phyloP scores from a whole-genome alignment of 2,888 invertebrate species.

The Chorisops tibialis region DNA sequence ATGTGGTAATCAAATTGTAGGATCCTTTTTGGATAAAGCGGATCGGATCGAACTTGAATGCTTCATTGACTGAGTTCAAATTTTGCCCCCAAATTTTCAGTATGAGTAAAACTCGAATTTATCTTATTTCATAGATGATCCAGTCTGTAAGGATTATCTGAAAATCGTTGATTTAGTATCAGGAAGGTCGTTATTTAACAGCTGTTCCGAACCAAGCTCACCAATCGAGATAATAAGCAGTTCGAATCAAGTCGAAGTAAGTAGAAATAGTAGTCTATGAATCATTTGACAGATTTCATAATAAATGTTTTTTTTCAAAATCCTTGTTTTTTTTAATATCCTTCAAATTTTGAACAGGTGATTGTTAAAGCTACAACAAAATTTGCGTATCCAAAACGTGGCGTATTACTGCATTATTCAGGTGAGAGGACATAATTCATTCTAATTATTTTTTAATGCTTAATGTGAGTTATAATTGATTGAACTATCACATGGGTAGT shows the following conservation, averaged over 20 bases:
- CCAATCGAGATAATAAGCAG: conserved; percentile 36
- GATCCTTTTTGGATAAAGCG: too few species aligned
- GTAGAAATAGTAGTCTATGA: too few species aligned
- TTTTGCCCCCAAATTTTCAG: too few species aligned
- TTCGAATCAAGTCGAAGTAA: conserved; percentile 38
- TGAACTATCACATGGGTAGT: too few species aligned
- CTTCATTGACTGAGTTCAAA: too few species aligned
- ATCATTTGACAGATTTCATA: too few species aligned
- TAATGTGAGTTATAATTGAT: too few species aligned
- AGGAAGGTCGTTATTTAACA: conserved; percentile 35
- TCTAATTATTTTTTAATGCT: background rate
- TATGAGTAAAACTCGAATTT: too few species aligned
- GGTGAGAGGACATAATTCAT: too few species aligned
- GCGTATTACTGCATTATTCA: conserved; percentile 63
- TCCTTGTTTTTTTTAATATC: background rate
- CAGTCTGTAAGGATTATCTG: conserved; percentile 37
- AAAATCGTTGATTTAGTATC: conserved; percentile 35
- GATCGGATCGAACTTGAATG: too few species aligned
- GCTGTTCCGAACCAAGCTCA: conserved; percentile 35
- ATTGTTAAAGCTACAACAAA: conserved; percentile 54
- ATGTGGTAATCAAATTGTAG: too few species aligned
- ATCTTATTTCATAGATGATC: conserved; percentile 31
- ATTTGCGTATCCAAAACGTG: conserved; percentile 60
- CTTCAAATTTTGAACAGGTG: conserved; percentile 42
- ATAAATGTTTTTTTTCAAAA: background rate